Evolutionary conservation across 2,797 vertebrate genomes (phyloP).

Genomic region (Poecile montanus): DNA sequence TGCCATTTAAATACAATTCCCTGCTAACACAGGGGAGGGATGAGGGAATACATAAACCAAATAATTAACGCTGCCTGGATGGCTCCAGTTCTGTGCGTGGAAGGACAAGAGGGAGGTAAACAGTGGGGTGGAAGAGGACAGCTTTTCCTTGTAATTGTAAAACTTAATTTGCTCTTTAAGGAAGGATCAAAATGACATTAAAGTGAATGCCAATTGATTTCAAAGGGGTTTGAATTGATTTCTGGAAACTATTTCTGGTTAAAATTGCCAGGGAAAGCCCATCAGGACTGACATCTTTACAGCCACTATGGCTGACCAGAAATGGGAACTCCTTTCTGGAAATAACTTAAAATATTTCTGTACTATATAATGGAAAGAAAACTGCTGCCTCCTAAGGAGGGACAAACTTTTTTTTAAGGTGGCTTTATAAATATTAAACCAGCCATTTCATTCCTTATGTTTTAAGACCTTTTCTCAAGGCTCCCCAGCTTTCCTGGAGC

Average conservation of each 20-base stretch:
- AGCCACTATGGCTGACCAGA: not conserved
- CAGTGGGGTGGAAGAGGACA: not conserved
- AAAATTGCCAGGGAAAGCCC: not conserved
- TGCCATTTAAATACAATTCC: slow-evolving; percentile 8
- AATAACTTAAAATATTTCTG: not conserved
- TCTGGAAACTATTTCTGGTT: not conserved
- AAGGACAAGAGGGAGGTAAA: not conserved
- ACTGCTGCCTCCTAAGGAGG: not conserved
- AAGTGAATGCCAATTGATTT: not conserved
- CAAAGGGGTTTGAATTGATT: not conserved
- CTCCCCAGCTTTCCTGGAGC: not conserved
- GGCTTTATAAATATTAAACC: not conserved
- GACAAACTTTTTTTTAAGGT: not conserved
- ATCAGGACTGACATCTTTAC: not conserved
- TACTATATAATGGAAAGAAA: not conserved
- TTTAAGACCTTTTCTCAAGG: not conserved
- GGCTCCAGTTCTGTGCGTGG: not conserved
- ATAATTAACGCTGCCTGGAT: not conserved
- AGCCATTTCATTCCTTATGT: not conserved
- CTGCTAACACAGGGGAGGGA: not conserved
- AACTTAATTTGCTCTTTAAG: slow-evolving; percentile 18
- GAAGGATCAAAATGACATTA: not conserved
- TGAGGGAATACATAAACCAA: not conserved
- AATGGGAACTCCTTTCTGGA: not conserved
- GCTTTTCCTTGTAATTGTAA: not conserved